phyloP scores from a whole-genome alignment of 2,888 invertebrate genomes.

The Agriopis leucophaearia region DNA sequence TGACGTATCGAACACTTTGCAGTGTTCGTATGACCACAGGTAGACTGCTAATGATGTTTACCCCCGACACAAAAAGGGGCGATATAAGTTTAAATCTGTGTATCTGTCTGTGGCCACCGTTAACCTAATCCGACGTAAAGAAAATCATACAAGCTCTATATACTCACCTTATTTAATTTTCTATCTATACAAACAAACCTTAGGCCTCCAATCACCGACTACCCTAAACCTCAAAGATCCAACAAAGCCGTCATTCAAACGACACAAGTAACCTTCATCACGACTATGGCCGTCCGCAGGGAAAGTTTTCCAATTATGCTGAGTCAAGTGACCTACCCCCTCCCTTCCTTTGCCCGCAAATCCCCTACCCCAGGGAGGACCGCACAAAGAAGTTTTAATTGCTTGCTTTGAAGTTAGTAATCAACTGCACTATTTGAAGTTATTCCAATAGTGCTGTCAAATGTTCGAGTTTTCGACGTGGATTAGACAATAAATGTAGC shows the following conservation, averaged over 20 bases:
- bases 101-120: too few species aligned
- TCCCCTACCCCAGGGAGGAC: conserved; percentile 56
- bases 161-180: too few species aligned
- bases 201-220: conserved; percentile 3
- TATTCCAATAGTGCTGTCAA: conserved; percentile 55
- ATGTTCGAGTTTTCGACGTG: conserved; percentile 43
- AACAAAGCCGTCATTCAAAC: conserved; percentile 42
- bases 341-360: conserved; percentile 19
- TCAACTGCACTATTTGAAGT: conserved; percentile 77
- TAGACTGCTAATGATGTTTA: too few species aligned
- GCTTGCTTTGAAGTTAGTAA: conserved; percentile 77
- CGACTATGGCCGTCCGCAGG: conserved; percentile 43
- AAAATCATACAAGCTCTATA: too few species aligned
- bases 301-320: conserved; percentile 70
- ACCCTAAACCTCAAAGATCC: conserved; percentile 43
- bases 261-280: conserved; percentile 47
- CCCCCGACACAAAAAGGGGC: too few species aligned
- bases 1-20: too few species aligned
- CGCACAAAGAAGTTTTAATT: conserved; percentile 85
- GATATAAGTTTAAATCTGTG: too few species aligned
- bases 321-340: conserved; percentile 76
- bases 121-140: too few species aligned
- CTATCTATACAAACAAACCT: background rate
- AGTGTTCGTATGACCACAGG: too few species aligned
- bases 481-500: conserved; percentile 8